phyloP scores from a whole-genome alignment of 2,113 vertebrate genomes.

The Aldabrachelys gigantea region DNA sequence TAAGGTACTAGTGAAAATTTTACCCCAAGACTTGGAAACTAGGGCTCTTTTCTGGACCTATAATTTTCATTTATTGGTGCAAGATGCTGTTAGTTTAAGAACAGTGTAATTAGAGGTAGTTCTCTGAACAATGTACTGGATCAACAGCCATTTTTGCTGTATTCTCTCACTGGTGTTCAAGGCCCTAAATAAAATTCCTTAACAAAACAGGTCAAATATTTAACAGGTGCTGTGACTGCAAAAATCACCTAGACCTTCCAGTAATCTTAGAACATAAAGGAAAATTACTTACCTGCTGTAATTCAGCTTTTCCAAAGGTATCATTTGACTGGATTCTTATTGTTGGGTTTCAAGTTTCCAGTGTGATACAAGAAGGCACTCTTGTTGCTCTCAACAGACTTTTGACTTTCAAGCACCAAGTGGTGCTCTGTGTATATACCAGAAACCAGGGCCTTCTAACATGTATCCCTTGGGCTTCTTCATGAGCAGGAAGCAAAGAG shows the following conservation, averaged over 20 bases:
- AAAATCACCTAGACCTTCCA: not conserved
- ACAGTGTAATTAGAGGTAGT: not conserved
- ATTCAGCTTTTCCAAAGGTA: not conserved
- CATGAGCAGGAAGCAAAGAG: not conserved
- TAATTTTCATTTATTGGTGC: not conserved
- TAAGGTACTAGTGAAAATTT: not conserved
- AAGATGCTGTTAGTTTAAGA: not conserved
- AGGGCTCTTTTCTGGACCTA: not conserved
- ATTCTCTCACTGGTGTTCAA: not conserved
- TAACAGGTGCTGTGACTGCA: rapidly evolving
- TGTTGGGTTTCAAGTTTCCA: not conserved
- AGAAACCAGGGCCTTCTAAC: not conserved
- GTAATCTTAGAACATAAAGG: not conserved
- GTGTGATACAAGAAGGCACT: not conserved
- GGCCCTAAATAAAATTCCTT: not conserved
- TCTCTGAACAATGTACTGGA: not conserved
- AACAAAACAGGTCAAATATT: not conserved
- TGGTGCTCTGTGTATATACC: rapidly evolving
- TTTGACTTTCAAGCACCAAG: not conserved
- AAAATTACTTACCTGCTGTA: not conserved
- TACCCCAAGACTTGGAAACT: not conserved
- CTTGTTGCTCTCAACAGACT: not conserved
- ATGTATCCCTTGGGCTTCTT: not conserved
- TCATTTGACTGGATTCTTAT: not conserved
- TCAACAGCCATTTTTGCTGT: not conserved